Evolutionary conservation across 2,113 vertebrate species (phyloP).

Genomic region (Colinus virginianus): DNA sequence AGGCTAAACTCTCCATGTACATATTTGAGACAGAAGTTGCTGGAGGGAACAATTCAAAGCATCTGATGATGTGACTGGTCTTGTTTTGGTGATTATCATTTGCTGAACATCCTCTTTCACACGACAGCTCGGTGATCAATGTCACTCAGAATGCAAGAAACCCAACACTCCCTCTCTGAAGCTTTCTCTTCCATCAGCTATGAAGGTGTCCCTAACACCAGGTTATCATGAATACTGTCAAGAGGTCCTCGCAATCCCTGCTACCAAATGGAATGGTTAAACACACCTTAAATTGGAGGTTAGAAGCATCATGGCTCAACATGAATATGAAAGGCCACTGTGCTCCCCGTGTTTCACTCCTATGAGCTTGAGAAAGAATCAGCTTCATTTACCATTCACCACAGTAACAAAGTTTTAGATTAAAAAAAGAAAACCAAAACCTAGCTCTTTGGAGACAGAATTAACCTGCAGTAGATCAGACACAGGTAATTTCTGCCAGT

Average conservation of each 20-base stretch:
- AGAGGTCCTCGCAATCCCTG: neutral
- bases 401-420: neutral
- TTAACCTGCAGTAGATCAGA: neutral
- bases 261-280: neutral
- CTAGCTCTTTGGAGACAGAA: neutral
- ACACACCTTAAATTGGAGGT: neutral
- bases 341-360: neutral
- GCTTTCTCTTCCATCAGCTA: neutral
- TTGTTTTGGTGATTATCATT: neutral
- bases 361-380: neutral
- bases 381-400: neutral
- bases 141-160: neutral
- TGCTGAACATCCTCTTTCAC: neutral
- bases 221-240: neutral
- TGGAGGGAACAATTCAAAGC: neutral
- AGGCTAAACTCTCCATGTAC: neutral
- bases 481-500: neutral
- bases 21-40: neutral
- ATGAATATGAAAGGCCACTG: neutral
- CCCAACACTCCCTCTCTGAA: neutral
- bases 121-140: neutral
- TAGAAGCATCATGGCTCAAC: neutral
- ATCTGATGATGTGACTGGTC: neutral
- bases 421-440: neutral
- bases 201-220: neutral